phyloP scores from a whole-genome alignment of 2,888 invertebrate genomes.

The Dasypogon diadema region DNA sequence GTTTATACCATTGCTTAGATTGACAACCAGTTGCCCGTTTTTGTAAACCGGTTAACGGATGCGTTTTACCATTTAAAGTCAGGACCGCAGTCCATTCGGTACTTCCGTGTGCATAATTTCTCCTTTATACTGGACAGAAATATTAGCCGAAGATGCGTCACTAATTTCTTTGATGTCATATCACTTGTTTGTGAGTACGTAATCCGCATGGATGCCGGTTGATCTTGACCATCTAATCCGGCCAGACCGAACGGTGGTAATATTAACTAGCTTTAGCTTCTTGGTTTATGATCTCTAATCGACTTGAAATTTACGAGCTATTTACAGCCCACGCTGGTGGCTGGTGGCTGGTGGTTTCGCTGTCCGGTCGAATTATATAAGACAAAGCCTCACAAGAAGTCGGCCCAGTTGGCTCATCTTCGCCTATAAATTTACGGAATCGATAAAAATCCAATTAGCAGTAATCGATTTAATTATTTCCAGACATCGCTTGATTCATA shows the following conservation, averaged over 20 bases:
- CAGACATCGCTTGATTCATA: conserved; percentile 43
- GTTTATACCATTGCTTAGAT: conserved; percentile 15
- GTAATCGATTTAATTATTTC: conserved; percentile 52
- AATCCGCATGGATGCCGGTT: no score
- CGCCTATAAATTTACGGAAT: conserved; percentile 36
- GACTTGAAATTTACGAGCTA: conserved; percentile 27
- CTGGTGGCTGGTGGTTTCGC: neutral
- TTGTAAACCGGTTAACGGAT: conserved; percentile 52
- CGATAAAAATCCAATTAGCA: conserved; percentile 52
- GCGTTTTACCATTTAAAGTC: conserved; percentile 47
- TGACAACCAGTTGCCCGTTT: conserved; percentile 50
- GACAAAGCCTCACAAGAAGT: neutral
- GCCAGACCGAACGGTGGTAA: neutral
- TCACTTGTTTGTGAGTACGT: no score
- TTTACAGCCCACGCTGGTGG: conserved; percentile 17
- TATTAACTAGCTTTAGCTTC: neutral
- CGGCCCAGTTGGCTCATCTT: conserved; percentile 3
- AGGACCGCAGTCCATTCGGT: conserved; percentile 24
- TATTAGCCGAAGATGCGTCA: conserved; percentile 7
- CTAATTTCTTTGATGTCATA: conserved; percentile 2
- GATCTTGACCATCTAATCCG: no score
- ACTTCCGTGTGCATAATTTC: conserved; percentile 55
- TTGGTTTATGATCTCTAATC: conserved; percentile 11
- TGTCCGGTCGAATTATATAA: conserved; percentile 2
- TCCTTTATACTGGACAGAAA: neutral